Evolutionary conservation across 2,797 vertebrate genomes (phyloP), one percentile per base, ranked within the genome.

Genomic region (Cryptoprocta ferox): DNA sequence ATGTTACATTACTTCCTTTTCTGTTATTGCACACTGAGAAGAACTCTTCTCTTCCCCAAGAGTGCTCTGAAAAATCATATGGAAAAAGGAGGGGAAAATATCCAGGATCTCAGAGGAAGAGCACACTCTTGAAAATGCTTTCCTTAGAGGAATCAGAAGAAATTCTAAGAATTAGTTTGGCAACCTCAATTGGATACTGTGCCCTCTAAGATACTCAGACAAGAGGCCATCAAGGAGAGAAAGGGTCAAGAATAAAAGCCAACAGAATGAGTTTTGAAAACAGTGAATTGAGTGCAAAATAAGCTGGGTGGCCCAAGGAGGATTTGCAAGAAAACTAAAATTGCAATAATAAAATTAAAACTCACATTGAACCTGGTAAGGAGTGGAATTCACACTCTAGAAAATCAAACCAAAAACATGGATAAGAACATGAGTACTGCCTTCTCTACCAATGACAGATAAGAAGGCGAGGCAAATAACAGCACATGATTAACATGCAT

Each of bases 181-280:
- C 53, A 94, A 28, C 18, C n/a, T 85, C 61, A 66, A 30, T 3
- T 45, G 53, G 91, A 87, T 39, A 48, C 21, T 45, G 75, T 32
- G 12, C 28, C 42, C 18, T 63, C 30, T 30, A 32, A 63, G 56
- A 59, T 19, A 53, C 4, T 24, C n/a, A 37, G 28, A 65, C 42
- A 39, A 13, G 19, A 93, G 80, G 14, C 26, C 63, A 79, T 30
- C 65, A 48, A 32, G 50, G 10, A 81, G 42, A 75, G 35, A 94
- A 81, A 59, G 73, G 28, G 16, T 37, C 28, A 78, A 66, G 28
- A 84, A 4, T 10, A 78, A 68, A 83, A 75, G 39, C 71, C 19
- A 89, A 76, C 4, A 89, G 14, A 13, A 39, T 94, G 50, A 63
- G 26, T 94, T 80, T 73, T 50, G n/a, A 89, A 91, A 95, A 75